Base-by-base conservation (phyloP, 1,140 invertebrate genomes). In the Kradibia gibbosae region DNA sequence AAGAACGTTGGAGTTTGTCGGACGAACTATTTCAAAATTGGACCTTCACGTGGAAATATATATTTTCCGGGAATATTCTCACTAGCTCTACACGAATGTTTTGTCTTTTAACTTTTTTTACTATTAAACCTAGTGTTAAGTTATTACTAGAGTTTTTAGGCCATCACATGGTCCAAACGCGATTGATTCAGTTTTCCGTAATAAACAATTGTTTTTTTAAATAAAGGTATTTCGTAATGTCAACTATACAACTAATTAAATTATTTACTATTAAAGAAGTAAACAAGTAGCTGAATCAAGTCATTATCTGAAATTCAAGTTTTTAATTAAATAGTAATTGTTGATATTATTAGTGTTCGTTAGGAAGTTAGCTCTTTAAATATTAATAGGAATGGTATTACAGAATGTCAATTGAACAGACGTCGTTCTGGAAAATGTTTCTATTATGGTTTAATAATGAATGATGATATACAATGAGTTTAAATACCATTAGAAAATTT, bases 11-110 rank as follows among this genome's bases (percentile, higher is more conserved):
- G 10, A 45, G 13, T 13, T 3, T 60, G 36, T 25, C 31, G 50
- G 53, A 50, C 34, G n/a, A 36, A 60, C 55, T 11, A 60, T 75
- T 42, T 45, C 34, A 75, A 36, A 75, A 74, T 74, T 74, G 72
- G 50, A 5, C 42, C 34, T 75, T 36, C 55, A 34, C 5, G 3
- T 53, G 71, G 71, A 73, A 53, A 72, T 72, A 55, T 36, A 73
- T 73, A 36, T 73, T 73, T 36, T 48, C 55, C 20, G 11, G n/a
- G 28, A 39, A 67, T 67, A 39, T 39, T 67, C 34, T 28, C 15
- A 39, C 34, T 5, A 5, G 20, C 13, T 34, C 42, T 74, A 3
- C 48, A 48, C 45, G 42, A 72, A 20, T 25, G 28, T 74, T 74
- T 31, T 28, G 3, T n/a, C 42, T 50, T 74, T 45, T 3, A 71